Evolutionary conservation across 1,140 invertebrate species (phyloP).

Genomic region (Centruroides vittatus): DNA sequence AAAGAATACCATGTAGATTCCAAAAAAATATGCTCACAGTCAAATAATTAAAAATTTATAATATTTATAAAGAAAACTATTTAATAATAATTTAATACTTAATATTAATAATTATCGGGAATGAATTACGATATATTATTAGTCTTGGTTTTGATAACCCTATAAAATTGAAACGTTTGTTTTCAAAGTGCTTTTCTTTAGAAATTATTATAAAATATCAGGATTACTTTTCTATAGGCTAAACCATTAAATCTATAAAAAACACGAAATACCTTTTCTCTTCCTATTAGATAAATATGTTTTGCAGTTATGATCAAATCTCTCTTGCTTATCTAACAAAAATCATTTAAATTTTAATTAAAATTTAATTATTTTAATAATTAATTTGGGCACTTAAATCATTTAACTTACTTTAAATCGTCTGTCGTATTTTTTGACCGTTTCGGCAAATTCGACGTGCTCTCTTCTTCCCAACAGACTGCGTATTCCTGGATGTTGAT

Average conservation of each 20-base stretch:
- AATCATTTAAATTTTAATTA: not conserved
- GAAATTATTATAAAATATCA: no score
- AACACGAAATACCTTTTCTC: slow-evolving; percentile 26
- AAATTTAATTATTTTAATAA: slow-evolving; percentile 1
- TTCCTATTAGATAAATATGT: slow-evolving; percentile 43
- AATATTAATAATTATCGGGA: no score
- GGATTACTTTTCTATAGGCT: no score
- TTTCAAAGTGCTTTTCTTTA: no score
- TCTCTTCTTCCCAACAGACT: slow-evolving; percentile 47
- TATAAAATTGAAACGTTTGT: no score
- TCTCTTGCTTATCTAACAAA: slow-evolving; percentile 36
- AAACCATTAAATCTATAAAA: not conserved
- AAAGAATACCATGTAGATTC: no score
- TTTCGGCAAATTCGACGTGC: slow-evolving; percentile 51
- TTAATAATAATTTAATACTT: no score
- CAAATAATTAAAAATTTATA: no score
- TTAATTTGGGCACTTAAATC: not conserved
- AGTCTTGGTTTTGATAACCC: no score
- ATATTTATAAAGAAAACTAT: no score
- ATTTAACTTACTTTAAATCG: slow-evolving; percentile 43
- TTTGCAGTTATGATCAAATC: slow-evolving; percentile 52
- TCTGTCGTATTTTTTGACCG: slow-evolving; percentile 54
- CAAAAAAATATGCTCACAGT: no score
- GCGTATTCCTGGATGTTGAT: slow-evolving; percentile 41
- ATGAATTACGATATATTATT: no score